These are phyloP conservation scores for Synanceia verrucosa DNA, from an alignment of 2,797 vertebrate genomes.

Conservation along the genomic window DNA sequence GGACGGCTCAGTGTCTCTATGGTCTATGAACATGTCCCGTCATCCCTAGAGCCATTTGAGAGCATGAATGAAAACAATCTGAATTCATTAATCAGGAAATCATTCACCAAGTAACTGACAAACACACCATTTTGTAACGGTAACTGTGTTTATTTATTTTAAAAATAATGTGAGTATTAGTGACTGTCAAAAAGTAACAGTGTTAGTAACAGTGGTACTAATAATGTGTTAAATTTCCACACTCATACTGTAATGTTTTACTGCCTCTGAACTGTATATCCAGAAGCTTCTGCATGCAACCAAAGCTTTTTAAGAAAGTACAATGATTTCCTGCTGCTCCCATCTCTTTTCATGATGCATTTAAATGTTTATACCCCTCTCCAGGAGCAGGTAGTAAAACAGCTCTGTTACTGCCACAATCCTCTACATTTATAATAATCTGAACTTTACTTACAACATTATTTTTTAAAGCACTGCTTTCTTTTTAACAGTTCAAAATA, in stretches of 20 bases:
- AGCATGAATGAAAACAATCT: no score
- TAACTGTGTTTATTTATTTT: no score
- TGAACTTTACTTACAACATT: neutral
- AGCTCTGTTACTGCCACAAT: neutral
- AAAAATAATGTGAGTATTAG: no score
- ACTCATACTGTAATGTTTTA: neutral
- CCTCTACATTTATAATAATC: neutral
- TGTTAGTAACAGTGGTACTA: no score
- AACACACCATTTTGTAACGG: no score
- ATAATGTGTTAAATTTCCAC: neutral
- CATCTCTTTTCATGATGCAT: conserved; percentile 13
- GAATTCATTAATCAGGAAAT: no score
- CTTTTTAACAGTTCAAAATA: conserved; percentile 22
- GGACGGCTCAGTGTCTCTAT: no score
- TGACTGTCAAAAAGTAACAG: no score
- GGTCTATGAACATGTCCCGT: no score
- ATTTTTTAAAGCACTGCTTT: conserved; percentile 17
- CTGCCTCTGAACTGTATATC: neutral
- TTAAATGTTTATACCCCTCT: conserved; percentile 18
- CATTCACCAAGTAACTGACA: no score
- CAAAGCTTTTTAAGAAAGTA: neutral
- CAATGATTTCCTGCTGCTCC: neutral
- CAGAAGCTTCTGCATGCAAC: neutral
- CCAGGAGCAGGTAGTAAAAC: conserved; percentile 16
- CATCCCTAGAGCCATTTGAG: no score